Percentiles rank a stretch among this genome's conserved stretches.
Evolutionary conservation across 2,797 vertebrate species (phyloP).

Genomic region (Schizopygopsis malacanthus): DNA sequence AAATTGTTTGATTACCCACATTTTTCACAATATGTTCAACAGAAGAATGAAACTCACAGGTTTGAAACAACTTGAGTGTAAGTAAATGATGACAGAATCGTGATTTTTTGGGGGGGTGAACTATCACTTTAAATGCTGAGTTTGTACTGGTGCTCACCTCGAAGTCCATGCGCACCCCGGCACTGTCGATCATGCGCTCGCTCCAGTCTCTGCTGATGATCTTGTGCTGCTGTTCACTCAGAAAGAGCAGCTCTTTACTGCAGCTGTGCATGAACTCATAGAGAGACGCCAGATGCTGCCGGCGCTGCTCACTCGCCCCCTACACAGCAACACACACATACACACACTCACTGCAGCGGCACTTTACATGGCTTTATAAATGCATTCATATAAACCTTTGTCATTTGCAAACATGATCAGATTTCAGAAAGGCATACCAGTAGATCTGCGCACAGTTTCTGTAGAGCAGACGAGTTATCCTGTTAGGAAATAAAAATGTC

Average conservation of each 20-base stretch:
- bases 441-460: conserved; percentile 82
- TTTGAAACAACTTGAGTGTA: not conserved
- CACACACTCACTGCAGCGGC: not conserved
- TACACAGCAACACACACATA: conserved; percentile 63
- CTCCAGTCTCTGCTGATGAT: conserved; percentile 93
- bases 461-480: conserved; percentile 78
- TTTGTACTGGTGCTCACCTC: conserved; percentile 77
- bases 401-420: no score
- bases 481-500: conserved; percentile 41
- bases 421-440: conserved; percentile 77
- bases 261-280: conserved; percentile 92
- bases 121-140: not conserved
- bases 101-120: not conserved
- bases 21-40: not conserved
- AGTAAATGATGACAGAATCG: not conserved
- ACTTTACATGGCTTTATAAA: not conserved
- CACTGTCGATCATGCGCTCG: conserved; percentile 83
- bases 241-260: conserved; percentile 85
- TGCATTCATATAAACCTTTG: no score
- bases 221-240: conserved; percentile 85
- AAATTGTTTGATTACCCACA: not conserved
- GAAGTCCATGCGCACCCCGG: conserved; percentile 80
- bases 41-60: not conserved
- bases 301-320: conserved; percentile 79
- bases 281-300: conserved; percentile 81